Evolutionary conservation across 2,797 vertebrate species (phyloP).

Genomic region (Melopsittacus undulatus): DNA sequence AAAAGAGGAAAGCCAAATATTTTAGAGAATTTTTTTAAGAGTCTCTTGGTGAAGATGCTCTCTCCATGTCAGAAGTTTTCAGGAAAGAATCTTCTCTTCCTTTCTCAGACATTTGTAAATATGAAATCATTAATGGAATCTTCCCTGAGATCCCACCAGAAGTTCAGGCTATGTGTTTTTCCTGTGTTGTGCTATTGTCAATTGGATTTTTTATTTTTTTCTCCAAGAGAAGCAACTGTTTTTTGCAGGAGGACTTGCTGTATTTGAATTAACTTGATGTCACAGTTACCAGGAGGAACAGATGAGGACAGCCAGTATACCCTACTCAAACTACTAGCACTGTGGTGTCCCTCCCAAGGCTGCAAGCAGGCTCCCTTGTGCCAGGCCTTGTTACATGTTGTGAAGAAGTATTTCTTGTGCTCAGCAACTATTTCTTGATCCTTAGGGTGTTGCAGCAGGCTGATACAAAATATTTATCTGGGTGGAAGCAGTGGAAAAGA

Average conservation of each 20-base stretch:
- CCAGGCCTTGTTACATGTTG: not conserved
- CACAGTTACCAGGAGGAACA: not conserved
- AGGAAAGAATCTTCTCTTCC: not conserved
- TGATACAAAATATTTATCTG: conserved; percentile 51
- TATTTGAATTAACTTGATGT: not conserved
- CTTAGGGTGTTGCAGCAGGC: conserved; percentile 65
- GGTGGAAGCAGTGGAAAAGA: conserved; percentile 82
- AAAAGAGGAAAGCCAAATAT: not conserved
- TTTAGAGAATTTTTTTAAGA: not conserved
- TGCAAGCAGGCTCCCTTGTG: not conserved
- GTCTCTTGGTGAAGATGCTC: not conserved
- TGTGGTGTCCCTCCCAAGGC: not conserved
- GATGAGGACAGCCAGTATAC: not conserved
- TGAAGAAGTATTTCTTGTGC: not conserved
- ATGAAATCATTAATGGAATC: not conserved
- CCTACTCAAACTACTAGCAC: not conserved
- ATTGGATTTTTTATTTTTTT: not conserved
- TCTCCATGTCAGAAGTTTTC: not conserved
- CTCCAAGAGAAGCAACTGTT: not conserved
- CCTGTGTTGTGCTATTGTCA: not conserved
- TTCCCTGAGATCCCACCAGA: not conserved
- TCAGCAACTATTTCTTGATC: not conserved
- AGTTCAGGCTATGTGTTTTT: not conserved
- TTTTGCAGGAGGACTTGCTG: not conserved
- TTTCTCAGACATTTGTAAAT: not conserved